Evolutionary conservation across 2,113 vertebrate genomes (phyloP).

Genomic region (Tetrax tetrax): DNA sequence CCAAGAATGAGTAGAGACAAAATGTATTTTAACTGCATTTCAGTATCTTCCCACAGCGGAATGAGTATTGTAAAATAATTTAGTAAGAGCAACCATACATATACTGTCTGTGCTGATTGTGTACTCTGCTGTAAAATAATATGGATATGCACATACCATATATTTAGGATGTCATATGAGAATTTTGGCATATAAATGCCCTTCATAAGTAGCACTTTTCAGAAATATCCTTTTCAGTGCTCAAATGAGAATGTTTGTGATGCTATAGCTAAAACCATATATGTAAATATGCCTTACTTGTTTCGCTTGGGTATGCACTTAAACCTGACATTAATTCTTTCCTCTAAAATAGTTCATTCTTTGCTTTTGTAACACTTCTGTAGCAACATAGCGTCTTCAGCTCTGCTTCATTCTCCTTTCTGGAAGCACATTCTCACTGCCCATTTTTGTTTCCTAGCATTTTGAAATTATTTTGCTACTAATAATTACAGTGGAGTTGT

Average conservation of each 20-base stretch:
- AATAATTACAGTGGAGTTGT: neutral
- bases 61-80: conserved; percentile 6
- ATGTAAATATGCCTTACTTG: neutral
- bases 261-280: neutral
- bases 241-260: neutral
- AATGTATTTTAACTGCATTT: conserved; percentile 27
- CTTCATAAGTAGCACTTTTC: neutral
- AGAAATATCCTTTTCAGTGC: neutral
- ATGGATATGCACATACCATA: neutral
- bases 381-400: neutral
- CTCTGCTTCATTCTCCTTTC: neutral
- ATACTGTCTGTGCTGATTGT: neutral
- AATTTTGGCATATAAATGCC: neutral
- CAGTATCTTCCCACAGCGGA: neutral
- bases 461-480: neutral
- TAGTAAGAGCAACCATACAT: neutral
- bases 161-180: neutral
- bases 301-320: neutral
- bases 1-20: neutral
- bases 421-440: neutral
- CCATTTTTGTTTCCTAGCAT: neutral
- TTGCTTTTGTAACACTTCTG: neutral
- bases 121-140: neutral
- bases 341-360: neutral
- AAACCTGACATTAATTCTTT: neutral